phyloP scores from a whole-genome alignment of 2,113 vertebrate species.

The Entelurus aequoreus region DNA sequence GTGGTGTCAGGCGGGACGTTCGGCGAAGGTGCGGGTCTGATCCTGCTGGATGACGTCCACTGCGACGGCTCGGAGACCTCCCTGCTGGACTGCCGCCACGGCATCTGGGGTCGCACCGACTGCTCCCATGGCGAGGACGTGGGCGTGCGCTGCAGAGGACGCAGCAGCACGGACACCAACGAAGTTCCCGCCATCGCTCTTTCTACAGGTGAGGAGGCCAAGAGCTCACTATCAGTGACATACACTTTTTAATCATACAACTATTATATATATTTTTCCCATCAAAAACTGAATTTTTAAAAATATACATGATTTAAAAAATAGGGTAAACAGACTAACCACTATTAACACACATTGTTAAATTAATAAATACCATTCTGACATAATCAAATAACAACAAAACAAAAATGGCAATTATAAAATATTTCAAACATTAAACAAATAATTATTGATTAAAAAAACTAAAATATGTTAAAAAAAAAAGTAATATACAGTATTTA shows the following conservation, averaged over 20 bases:
- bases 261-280: too few relatives aligned
- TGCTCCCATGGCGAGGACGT: slow-evolving; percentile 85
- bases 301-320: too few relatives aligned
- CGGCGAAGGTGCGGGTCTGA: slow-evolving; percentile 76
- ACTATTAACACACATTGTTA: too few relatives aligned
- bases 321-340: too few relatives aligned
- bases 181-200: slow-evolving; percentile 61
- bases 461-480: too few relatives aligned
- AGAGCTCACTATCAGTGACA: neutral
- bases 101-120: slow-evolving; percentile 85
- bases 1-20: slow-evolving; percentile 65
- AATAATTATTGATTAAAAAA: too few relatives aligned
- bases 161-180: slow-evolving; percentile 56
- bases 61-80: slow-evolving; percentile 79
- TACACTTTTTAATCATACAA: neutral
- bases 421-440: too few relatives aligned
- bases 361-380: too few relatives aligned
- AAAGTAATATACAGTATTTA: too few relatives aligned
- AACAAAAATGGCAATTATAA: too few relatives aligned
- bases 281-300: too few relatives aligned
- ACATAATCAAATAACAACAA: too few relatives aligned
- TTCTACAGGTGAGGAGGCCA: slow-evolving; percentile 54
- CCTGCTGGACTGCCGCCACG: slow-evolving; percentile 82
- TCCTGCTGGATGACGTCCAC: slow-evolving; percentile 82
- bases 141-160: slow-evolving; percentile 74